Evolutionary conservation across 2,888 invertebrate species (phyloP).

Genomic region (Portevinia maculata): DNA sequence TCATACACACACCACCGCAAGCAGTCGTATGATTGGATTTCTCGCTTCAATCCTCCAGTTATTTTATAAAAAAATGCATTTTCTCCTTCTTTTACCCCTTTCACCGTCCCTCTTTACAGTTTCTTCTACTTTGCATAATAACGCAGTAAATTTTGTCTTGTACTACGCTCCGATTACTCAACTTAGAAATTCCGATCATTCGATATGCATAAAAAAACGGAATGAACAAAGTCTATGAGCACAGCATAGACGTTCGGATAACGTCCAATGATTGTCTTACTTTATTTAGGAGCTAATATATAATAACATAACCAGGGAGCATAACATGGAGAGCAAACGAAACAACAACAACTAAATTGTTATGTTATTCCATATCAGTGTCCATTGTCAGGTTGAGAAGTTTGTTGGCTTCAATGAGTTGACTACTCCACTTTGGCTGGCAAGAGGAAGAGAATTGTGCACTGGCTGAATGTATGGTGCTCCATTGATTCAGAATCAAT

Average conservation of each 20-base stretch:
- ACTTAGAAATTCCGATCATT: slow-evolving; percentile 65
- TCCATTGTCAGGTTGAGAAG: slow-evolving; percentile 13
- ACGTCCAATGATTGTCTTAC: slow-evolving; percentile 66
- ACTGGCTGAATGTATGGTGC: slow-evolving; percentile 24
- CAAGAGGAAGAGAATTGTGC: slow-evolving; percentile 48
- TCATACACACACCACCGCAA: neutral
- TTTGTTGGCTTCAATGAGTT: slow-evolving; percentile 37
- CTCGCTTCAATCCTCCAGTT: no score
- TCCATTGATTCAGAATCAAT: slow-evolving; percentile 64
- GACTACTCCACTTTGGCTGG: neutral
- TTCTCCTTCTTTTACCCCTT: slow-evolving; percentile 5
- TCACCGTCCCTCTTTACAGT: slow-evolving; percentile 24
- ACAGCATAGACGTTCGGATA: slow-evolving; percentile 42
- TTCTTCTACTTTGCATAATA: slow-evolving; percentile 66
- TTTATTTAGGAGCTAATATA: slow-evolving; percentile 56
- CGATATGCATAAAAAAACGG: slow-evolving; percentile 64
- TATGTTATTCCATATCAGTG: slow-evolving; percentile 48
- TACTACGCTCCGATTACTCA: slow-evolving; percentile 55
- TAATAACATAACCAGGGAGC: slow-evolving; percentile 38
- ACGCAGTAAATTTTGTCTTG: slow-evolving; percentile 51
- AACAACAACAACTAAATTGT: slow-evolving; percentile 35
- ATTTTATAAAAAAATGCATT: neutral
- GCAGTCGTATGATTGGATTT: slow-evolving; percentile 39
- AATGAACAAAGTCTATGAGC: neutral
- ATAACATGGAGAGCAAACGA: neutral